Evolutionary conservation across 92 coral and sea anemone genomes (phyloP), one percentile per base, ranked within the genome.

Genomic region (Virgularia gustaviana): DNA sequence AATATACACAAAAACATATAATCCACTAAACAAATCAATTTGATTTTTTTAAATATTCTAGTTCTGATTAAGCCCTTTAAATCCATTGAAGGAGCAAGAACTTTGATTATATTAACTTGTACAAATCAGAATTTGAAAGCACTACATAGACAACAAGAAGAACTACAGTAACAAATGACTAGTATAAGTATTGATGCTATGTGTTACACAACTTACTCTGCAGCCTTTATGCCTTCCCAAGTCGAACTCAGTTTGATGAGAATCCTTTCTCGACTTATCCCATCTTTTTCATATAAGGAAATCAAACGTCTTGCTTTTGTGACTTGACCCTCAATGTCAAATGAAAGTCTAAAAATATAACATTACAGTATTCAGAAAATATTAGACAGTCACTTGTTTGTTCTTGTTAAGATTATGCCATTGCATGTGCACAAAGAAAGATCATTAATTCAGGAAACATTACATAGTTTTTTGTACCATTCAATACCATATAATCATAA

Each of bases 161-260:
- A 19, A 65, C 18, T 7, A 16, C 5, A 65, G 36, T 24, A 42
- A 65, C 31, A 39, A 36, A 3, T 36, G 36, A 10, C 19, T 11
- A 7, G 24, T 23, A 11, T 43, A 36, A 42, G 25, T 34, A 10
- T 36, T 8, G 8, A 43, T n/a, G 0, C 1, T 8, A 45, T n/a
- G n/a, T n/a, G n/a, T n/a, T n/a, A n/a, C n/a, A n/a, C n/a, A n/a
- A 85, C 87, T 66, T 30, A 90, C 97, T 76, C 84, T 20, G 98
- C 96, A 23, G 98, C 98, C 68, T 92, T 73, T 18, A 92, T 87
- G 9, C 98, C 98, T 70, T 89, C 98, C 98, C 98, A 92, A 1
- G 98, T 92, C 37, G 98, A 83, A 75, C 98, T 79, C 0, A 92
- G 89, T 67, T 92, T 92, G 79, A 92, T 92, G n/a, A 92, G 89